Evolutionary conservation across 1,140 invertebrate species (phyloP), one percentile per base, ranked within the genome.

Genomic region (Plodia interpunctella): DNA sequence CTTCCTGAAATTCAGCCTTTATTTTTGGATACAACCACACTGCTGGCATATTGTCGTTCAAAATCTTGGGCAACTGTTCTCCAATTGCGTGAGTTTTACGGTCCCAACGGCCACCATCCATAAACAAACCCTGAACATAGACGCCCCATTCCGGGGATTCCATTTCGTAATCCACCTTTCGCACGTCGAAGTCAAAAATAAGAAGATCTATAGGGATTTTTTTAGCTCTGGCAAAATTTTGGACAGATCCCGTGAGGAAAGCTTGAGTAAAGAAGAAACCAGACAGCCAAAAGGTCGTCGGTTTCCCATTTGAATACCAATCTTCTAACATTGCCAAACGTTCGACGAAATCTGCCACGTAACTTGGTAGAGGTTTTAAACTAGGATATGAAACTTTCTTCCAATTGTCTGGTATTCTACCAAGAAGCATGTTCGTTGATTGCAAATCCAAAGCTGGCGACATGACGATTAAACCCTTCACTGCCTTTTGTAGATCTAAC

Each of bases 241-340:
- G 97, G 68, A 97, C 93, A 0, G 95, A 95, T 2, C 95, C 97
- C 8, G 97, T 98, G 13, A 99, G 90, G 83, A 99, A 98, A 0
- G 96, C 96, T 88, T 98, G 97, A 0, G 96, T 97, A 78, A 98
- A 98, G 75, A 96, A 98, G 82, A 99, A 98, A 9, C 97, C 97
- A 0, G 97, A 97, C 4, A 99, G 91, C 98, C 97, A 99, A 88
- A 97, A 98, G 0, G 93, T 93, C 0, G 90, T 59, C 2, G 97
- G 96, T 81, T 96, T 96, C 2, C 95, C 95, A 44, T 94, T 71
- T 18, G 93, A 83, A 67, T 93, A 93, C 97, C 97, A 98, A 28
- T 92, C 89, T 76, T 95, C 85, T 28, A 95, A 92, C 88, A 94
- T 97, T 66, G 92, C 85, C 0, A 98, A 88, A 60, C 97, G 91